Conservation (phyloP, 2,797 vertebrate genomes). For the Myotis pilosus region DNA sequence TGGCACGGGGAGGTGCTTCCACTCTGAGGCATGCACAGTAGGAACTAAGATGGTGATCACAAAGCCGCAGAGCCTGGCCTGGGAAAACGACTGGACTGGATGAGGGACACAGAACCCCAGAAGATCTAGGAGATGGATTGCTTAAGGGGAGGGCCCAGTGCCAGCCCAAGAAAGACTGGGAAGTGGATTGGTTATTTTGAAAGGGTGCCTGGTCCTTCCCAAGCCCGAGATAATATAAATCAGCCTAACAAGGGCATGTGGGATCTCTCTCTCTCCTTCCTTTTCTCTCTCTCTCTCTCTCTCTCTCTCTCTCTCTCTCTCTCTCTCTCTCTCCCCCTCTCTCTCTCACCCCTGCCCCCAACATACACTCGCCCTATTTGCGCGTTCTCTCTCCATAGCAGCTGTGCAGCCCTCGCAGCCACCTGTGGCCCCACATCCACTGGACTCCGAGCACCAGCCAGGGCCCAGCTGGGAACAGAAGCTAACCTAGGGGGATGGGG, state of each 20-base stretch:
- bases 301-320: background rate
- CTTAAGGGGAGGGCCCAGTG: background rate
- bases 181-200: background rate
- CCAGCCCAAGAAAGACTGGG: background rate
- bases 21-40: background rate
- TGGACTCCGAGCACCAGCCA: background rate
- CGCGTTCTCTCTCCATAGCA: background rate
- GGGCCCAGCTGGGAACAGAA: background rate
- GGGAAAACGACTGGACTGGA: background rate
- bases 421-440: background rate
- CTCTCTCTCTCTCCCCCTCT: background rate
- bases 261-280: background rate
- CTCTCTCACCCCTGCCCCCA: too few relatives aligned
- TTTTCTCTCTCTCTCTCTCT: too few relatives aligned
- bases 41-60: background rate
- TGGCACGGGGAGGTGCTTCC: background rate
- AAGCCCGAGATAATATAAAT: background rate
- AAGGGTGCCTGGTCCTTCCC: background rate
- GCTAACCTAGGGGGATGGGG: background rate
- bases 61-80: background rate
- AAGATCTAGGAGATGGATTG: background rate
- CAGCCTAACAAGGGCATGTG: background rate
- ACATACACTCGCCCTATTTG: too few relatives aligned
- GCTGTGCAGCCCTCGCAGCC: too few relatives aligned
- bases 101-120: background rate